Base-by-base conservation (phyloP, 2,797 vertebrate genomes). In the Chelidonichthys spinosus region DNA sequence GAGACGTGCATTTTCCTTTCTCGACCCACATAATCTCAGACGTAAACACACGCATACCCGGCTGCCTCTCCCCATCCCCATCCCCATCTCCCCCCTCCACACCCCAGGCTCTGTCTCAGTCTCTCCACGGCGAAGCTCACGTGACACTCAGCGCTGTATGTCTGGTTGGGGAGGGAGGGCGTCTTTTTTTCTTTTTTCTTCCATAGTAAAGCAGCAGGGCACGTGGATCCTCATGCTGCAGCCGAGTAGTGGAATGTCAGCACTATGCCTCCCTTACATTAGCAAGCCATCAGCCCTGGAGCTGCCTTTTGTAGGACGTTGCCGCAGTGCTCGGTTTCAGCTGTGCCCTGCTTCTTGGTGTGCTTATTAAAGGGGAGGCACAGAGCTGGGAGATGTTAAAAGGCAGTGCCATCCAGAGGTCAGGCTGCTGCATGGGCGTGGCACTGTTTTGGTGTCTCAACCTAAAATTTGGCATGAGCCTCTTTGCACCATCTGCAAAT, bases 211-310 rank as follows among this genome's bases (percentile, higher is more conserved):
- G 82, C 87, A 74, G 88, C 78, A 5, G 87, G 87, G 81, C 94
- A 95, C 93, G 93, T 95, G 94, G 89, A 90, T 85, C 78, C 86
- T 92, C 94, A 94, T 74, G 94, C 93, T 92, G 93, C 90, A 92
- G 81, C 87, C 71, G 62, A 86, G 87, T 90, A 90, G 85, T 88
- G 89, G 90, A 91, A 93, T 91, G 89, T 91, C 92, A 92, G 91
- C 92, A 90, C 81, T 86, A 80, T 81, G 76, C 69, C 58, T 50
- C 76, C 50, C 71, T 36, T 62, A 0, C 84, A 68, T 82, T 69
- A 80, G 81, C 72, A 62, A 63, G 76, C 80, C 83, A 70, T 71
- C 81, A 63, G 64, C 74, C 76, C 75, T 52, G 25, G 42, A 86
- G 89, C 70, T 6, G 33, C 5, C 79, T 43, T 79, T 74, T 74